These are phyloP conservation scores for Buathra laborator DNA, from an alignment of 2,888 invertebrate genomes.

Conservation along the genomic window DNA sequence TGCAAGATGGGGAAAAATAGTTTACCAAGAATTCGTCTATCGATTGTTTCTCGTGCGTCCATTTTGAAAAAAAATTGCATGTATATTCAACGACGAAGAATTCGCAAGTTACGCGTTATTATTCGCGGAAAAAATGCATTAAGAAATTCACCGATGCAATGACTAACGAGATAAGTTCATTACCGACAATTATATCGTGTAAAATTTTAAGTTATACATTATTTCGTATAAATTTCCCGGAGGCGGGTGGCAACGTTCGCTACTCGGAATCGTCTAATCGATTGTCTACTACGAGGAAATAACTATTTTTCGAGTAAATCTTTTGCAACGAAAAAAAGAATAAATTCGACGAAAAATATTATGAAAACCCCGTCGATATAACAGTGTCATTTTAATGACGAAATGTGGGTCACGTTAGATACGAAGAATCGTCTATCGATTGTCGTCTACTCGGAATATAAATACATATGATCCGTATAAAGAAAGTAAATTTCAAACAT, in stretches of 20 bases:
- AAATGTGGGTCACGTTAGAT: constrained; percentile 26
- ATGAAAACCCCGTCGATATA: constrained; percentile 7
- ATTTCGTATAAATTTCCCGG: not conserved
- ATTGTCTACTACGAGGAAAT: constrained; percentile 54
- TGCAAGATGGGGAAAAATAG: not conserved
- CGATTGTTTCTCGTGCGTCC: not conserved
- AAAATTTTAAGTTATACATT: not conserved
- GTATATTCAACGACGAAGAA: not conserved
- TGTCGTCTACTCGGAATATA: constrained; percentile 30
- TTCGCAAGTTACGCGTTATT: constrained; percentile 5
- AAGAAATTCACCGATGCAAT: constrained; percentile 7
- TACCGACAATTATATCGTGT: not conserved
- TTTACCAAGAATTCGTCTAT: constrained; percentile 13
- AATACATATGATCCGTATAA: not conserved
- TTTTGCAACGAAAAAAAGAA: not conserved
- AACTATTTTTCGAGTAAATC: not conserved
- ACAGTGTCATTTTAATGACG: not conserved
- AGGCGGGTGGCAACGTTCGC: not conserved
- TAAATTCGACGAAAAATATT: not conserved
- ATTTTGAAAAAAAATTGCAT: not conserved
- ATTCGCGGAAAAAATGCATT: constrained; percentile 27
- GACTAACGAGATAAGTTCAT: constrained; percentile 2
- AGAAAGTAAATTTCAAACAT: constrained; percentile 17
- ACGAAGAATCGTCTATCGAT: constrained; percentile 22
- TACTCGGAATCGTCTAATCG: constrained; percentile 48